phyloP scores from a whole-genome alignment of 2,113 vertebrate genomes.

The Bubalus kerabau region DNA sequence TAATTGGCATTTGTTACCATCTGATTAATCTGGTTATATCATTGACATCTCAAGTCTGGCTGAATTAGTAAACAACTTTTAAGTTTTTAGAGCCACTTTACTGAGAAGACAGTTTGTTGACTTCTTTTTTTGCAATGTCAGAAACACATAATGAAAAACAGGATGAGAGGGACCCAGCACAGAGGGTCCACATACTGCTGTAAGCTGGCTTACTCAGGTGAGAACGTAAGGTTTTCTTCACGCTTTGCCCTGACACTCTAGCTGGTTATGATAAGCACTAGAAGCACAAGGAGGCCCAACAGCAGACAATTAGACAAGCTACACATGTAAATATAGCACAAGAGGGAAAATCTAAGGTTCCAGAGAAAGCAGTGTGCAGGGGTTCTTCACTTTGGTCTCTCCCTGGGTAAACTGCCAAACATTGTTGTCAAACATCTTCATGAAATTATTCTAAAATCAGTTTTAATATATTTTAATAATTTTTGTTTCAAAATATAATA shows the following conservation, averaged over 20 bases:
- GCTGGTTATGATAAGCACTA: background rate
- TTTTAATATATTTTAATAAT: background rate
- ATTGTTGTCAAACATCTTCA: background rate
- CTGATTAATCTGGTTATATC: background rate
- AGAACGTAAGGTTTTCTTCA: background rate
- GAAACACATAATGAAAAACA: background rate
- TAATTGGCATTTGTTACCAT: slow-evolving; percentile 28
- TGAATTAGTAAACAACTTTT: slow-evolving; percentile 6
- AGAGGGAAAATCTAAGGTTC: slow-evolving; percentile 10
- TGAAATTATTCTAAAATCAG: slow-evolving; percentile 10
- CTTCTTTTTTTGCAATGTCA: background rate
- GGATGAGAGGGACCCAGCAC: background rate
- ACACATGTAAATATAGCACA: slow-evolving; percentile 4
- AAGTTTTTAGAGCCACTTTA: background rate
- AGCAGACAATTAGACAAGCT: background rate
- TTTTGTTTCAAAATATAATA: slow-evolving; percentile 5
- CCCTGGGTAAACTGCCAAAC: background rate
- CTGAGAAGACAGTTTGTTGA: background rate
- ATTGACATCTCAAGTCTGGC: background rate
- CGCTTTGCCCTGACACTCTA: background rate
- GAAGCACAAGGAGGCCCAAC: background rate
- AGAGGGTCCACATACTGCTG: background rate
- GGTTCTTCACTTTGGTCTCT: background rate
- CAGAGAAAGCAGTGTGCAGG: background rate
- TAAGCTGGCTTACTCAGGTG: background rate